phyloP scores from a whole-genome alignment of 1,140 invertebrate genomes.

The Anastatus disparis region DNA sequence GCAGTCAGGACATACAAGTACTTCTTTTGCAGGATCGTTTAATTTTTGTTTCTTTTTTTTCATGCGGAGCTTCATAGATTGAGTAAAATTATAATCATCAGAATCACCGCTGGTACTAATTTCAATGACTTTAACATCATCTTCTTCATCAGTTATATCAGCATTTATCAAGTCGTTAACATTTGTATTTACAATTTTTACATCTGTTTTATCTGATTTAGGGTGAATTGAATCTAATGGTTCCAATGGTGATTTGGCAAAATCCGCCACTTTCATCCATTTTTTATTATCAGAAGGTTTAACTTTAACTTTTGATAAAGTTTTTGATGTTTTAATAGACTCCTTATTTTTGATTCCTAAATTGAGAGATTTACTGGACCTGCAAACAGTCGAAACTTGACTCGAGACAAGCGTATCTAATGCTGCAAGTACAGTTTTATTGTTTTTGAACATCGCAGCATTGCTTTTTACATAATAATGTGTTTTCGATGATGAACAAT shows the following conservation, averaged over 20 bases:
- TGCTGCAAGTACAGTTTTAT: neutral
- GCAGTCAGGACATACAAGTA: conserved; percentile 33
- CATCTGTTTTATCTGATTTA: too few relatives aligned
- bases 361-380: conserved; percentile 56
- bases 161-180: too few relatives aligned
- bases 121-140: too few relatives aligned
- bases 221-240: too few relatives aligned
- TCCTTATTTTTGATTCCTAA: conserved; percentile 54
- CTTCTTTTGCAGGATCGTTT: conserved; percentile 17
- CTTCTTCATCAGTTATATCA: too few relatives aligned
- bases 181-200: too few relatives aligned
- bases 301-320: neutral
- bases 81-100: too few relatives aligned
- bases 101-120: too few relatives aligned
- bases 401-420: conserved; percentile 43
- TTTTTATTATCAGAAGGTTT: neutral
- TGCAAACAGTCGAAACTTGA: conserved; percentile 61
- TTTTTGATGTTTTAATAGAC: conserved; percentile 9
- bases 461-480: neutral
- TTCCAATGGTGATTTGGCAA: neutral
- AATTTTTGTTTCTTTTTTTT: neutral
- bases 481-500: too few relatives aligned
- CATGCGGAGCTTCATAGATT: too few relatives aligned
- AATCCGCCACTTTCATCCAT: neutral
- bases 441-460: neutral